These are phyloP conservation scores for Cosmia trapezina DNA, from an alignment of 2,888 invertebrate species.

Conservation along the genomic window DNA sequence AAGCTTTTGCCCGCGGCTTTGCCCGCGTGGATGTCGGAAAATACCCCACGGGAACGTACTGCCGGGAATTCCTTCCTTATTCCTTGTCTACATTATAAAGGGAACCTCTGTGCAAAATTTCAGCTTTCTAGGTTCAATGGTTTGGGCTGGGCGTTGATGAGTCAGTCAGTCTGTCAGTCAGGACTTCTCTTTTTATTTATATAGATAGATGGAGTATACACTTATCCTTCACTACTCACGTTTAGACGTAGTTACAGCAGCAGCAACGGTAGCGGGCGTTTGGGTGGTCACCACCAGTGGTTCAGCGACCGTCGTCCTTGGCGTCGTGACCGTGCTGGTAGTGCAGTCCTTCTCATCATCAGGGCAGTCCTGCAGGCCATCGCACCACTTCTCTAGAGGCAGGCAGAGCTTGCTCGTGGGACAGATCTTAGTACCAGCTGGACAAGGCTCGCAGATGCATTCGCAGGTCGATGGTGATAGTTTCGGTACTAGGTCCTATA, in stretches of 20 bases:
- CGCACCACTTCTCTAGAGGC: conserved; percentile 93
- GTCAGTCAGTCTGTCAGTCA: too few species aligned
- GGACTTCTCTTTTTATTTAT: too few species aligned
- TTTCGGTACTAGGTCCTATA: conserved; percentile 90
- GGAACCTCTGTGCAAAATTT: too few species aligned
- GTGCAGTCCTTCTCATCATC: conserved; percentile 94
- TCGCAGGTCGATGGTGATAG: conserved; percentile 91
- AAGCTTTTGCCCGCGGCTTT: too few species aligned
- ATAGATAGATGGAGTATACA: too few species aligned
- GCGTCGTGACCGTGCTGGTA: conserved; percentile 66
- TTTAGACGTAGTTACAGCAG: conserved; percentile 67
- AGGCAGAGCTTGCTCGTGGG: conserved; percentile 94
- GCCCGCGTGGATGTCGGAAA: too few species aligned
- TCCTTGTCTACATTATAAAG: too few species aligned
- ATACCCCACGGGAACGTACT: too few species aligned
- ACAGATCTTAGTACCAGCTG: conserved; percentile 92
- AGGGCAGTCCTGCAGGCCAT: conserved; percentile 95
- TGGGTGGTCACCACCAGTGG: conserved; percentile 69
- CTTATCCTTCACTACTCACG: conserved; percentile 68
- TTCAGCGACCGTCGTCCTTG: conserved; percentile 69
- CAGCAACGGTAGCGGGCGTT: conserved; percentile 69
- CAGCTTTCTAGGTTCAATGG: too few species aligned
- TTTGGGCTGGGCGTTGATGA: too few species aligned
- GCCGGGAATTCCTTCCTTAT: too few species aligned
- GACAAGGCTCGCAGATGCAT: conserved; percentile 94